Base-by-base conservation (phyloP, 2,113 vertebrate species). In the Ranitomeya imitator region DNA sequence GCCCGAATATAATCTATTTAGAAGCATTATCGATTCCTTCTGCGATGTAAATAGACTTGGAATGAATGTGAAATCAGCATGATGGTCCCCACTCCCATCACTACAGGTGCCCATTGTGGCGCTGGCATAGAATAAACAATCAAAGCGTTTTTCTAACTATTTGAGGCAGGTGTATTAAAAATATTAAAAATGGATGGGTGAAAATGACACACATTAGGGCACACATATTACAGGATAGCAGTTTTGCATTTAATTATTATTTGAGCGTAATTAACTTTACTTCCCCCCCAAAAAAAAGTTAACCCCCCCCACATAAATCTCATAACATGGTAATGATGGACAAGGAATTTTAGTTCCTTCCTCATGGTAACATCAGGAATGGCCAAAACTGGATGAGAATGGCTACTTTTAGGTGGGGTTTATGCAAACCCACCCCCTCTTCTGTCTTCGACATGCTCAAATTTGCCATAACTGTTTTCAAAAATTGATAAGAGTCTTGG, bases 31-130 rank as follows among this genome's bases (percentile, higher is more conserved):
- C 19, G 55, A 77, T 85, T 77, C 45, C 12, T 77, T 60, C 69
- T 60, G 84, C 26, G 77, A 76, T 26, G 57, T 85, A 85, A 52
- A 84, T 26, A 85, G 77, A 79, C 52, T 79, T 57, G n/a, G 51
- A 57, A 31, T 11, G 31, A 60, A 81, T 45, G 31, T 59, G 54
- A 81, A 83, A 51, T 31, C 78, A 80, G 54, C 54, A 7, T 26
- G 55, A 31, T 31, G 61, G 19, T 51, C 61, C 6, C 55, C 79
- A 23, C 57, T 23, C 55, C 59, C 79, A 60, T 23, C 79, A 61
- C 77, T 31, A 81, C 18, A 51, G 51, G 11, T 15, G 55, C 77
- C 76, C 13, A 57, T 52, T 16, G 73, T 52, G 4, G 7, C 73
- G 2, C 37, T 51, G 37, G 37, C 31, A 26, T 51, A 73, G 31